These are phyloP conservation scores for Pseudomyrmex dendroicus DNA, from an alignment of 1,140 invertebrate species.

Conservation along the genomic window DNA sequence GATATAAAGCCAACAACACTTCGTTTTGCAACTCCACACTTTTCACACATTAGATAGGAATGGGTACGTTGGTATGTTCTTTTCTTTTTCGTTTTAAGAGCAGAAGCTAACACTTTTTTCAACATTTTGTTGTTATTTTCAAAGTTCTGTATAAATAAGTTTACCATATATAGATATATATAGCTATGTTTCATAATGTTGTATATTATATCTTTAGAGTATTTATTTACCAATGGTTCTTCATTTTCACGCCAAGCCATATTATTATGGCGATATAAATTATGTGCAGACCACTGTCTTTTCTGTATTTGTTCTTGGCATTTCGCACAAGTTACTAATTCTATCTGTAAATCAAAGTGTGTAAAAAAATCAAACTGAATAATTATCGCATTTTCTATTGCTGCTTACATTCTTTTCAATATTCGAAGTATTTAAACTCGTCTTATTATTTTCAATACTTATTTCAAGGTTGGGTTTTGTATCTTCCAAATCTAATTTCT, in stretches of 20 bases:
- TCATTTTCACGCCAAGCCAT: constrained; percentile 83
- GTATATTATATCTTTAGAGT: constrained; percentile 25
- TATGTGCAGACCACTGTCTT: constrained; percentile 82
- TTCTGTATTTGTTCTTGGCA: constrained; percentile 36
- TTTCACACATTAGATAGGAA: constrained; percentile 85
- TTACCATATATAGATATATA: background rate
- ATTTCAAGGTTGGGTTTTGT: background rate
- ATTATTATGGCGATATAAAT: constrained; percentile 83
- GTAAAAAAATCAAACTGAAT: no score
- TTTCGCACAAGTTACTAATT: constrained; percentile 29
- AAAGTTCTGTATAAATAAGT: constrained; percentile 78
- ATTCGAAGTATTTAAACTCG: background rate
- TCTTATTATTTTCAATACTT: background rate
- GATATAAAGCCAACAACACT: constrained; percentile 88
- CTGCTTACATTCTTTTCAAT: constrained; percentile 39
- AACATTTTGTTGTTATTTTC: constrained; percentile 79
- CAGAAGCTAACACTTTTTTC: constrained; percentile 71
- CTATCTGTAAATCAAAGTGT: background rate
- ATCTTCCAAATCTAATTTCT: background rate
- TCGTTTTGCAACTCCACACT: constrained; percentile 85
- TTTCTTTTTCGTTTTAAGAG: constrained; percentile 78
- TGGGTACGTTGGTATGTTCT: no score
- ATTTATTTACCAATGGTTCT: constrained; percentile 77
- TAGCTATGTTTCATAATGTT: constrained; percentile 23
- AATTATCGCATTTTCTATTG: background rate